Base-by-base conservation (phyloP, 2,888 invertebrate genomes). In the Sericinus montela region DNA sequence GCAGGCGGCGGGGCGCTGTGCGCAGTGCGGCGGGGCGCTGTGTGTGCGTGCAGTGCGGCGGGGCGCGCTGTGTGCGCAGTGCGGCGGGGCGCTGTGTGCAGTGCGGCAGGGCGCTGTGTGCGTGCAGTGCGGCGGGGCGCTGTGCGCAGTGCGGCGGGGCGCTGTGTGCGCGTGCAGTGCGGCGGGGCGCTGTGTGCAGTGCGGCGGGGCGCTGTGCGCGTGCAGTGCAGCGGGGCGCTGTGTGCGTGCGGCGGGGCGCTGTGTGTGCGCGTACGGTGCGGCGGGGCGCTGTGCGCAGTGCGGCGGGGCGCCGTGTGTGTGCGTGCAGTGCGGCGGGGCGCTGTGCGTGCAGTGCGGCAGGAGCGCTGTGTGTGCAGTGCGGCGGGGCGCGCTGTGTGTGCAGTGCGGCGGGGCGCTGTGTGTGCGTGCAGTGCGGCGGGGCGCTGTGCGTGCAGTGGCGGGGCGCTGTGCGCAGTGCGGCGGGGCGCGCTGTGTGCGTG, bases 221-320 rank as follows among this genome's bases (percentile, higher is more conserved):
- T n/a, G 3, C 4, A 29, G 6, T 29, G 1, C 10, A 10, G 8
- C 28, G 1, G 8, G 5, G 1, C 28, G 28, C 28, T 9, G 6
- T 9, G 10, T 9, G 29, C 10, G 10, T n/a, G n/a, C n/a, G n/a
- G n/a, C n/a, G n/a, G n/a, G n/a, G n/a, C n/a, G n/a, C n/a, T n/a
- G n/a, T n/a, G 39, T 92, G 90, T 44, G 92, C 80, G 13, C n/a
- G n/a, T n/a, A n/a, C n/a, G n/a, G n/a, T n/a, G 92, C 93, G 51
- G 86, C 75, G 40, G 92, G 32, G 29, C 29, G 29, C 29, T 10
- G 90, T 53, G 29, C 29, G 93, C 92, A 36, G 82, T 80, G 46
- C 90, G 75, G 15, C 89, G 87, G 13, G 90, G 91, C 35, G 75
- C 8, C n/a, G n/a, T n/a, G n/a, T n/a, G n/a, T n/a, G n/a, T n/a